These are phyloP conservation scores for Phoxinus phoxinus DNA, from an alignment of 2,113 vertebrate species.

Conservation along the genomic window DNA sequence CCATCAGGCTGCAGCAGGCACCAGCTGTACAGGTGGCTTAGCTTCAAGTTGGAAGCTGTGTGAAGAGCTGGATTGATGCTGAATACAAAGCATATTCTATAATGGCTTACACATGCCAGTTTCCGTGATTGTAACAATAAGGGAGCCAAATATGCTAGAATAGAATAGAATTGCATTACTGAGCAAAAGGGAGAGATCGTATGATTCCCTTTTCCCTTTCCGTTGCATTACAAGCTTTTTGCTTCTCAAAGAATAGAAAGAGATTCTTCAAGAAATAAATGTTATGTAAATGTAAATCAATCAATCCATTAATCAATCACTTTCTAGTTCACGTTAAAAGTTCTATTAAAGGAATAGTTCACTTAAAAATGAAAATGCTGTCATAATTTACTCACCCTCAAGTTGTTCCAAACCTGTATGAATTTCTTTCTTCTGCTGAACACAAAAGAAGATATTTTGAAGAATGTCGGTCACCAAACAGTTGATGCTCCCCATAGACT, in stretches of 20 bases:
- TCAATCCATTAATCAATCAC: background rate
- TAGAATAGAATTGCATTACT: conserved; percentile 22
- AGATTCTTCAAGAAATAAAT: background rate
- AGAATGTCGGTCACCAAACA: too few relatives aligned
- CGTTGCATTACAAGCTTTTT: background rate
- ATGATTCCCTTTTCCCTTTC: background rate
- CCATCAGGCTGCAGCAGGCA: conserved; percentile 46
- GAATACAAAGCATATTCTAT: conserved; percentile 51
- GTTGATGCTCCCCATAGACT: too few relatives aligned
- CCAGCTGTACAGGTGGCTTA: conserved; percentile 49
- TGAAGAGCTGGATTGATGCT: conserved; percentile 47
- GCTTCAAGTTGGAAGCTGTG: conserved; percentile 46
- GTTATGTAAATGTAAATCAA: background rate
- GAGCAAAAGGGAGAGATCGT: conserved; percentile 17
- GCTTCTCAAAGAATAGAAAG: background rate
- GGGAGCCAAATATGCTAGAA: conserved; percentile 14
- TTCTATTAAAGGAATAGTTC: background rate
- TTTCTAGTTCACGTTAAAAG: background rate
- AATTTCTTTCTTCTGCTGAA: too few relatives aligned
- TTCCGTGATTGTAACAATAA: conserved; percentile 24
- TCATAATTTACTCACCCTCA: too few relatives aligned
- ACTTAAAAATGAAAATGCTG: too few relatives aligned
- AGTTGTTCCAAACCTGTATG: too few relatives aligned
- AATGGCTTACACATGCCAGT: conserved; percentile 27
- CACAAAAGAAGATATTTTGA: too few relatives aligned